Percentiles rank a stretch among this genome's conserved stretches.
Evolutionary conservation across 1,140 invertebrate species (phyloP).

Genomic region (Amyelois transitella): DNA sequence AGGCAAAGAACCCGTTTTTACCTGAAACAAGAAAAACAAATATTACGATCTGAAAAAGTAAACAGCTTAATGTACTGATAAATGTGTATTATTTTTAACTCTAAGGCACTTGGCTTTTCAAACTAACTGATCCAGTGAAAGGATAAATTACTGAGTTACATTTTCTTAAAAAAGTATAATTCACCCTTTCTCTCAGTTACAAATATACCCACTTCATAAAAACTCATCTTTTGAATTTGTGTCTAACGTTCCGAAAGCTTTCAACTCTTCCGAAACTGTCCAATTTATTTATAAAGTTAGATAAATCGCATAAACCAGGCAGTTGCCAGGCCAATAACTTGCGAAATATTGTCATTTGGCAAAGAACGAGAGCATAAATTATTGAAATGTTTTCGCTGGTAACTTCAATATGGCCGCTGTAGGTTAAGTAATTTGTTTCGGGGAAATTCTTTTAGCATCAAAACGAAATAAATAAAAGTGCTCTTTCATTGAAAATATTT

Average conservation of each 20-base stretch:
- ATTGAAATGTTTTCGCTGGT: not conserved
- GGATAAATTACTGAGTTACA: no score
- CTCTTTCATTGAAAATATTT: not conserved
- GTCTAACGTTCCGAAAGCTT: not conserved
- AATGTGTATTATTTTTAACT: no score
- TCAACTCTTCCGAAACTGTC: not conserved
- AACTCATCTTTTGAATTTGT: not conserved
- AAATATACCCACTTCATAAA: no score
- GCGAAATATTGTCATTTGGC: constrained; percentile 9
- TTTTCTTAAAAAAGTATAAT: no score
- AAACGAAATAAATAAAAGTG: not conserved
- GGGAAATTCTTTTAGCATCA: not conserved
- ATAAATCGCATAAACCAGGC: not conserved
- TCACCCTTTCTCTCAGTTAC: no score
- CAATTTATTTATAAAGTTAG: not conserved
- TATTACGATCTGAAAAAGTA: no score
- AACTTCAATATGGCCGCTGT: not conserved
- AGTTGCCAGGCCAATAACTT: not conserved
- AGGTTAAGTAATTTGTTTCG: not conserved
- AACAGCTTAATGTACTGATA: no score
- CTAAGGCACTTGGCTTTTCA: no score
- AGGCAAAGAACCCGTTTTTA: no score
- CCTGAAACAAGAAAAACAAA: no score
- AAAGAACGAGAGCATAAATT: not conserved
- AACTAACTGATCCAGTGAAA: no score